Conservation (phyloP, 2,113 vertebrate species). For the crab-eating macaque (Macaca fascicularis) region T2T-MFA8v1.1 NC_088381.1:81331001-81331500, state of each 20-base stretch:
- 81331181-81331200: not conserved
- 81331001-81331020: no score
- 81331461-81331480: not conserved
- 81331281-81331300: not conserved
- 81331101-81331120: no score
- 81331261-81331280: not conserved
- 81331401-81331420: not conserved
- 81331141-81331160: not conserved
- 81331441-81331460: not conserved
- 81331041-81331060: no score
- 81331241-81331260: not conserved
- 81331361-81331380: not conserved
- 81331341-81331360: not conserved
- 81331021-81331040: no score
- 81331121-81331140: not conserved
- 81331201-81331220: not conserved
- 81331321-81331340: not conserved
- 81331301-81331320: not conserved
- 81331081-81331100: no score
- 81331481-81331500: not conserved
- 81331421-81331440: not conserved
- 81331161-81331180: not conserved
- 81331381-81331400: not conserved
- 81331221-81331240: not conserved
- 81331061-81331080: no score